Conservation (phyloP, 2,888 invertebrate species). For the Disparrhopalites patrizii region DNA sequence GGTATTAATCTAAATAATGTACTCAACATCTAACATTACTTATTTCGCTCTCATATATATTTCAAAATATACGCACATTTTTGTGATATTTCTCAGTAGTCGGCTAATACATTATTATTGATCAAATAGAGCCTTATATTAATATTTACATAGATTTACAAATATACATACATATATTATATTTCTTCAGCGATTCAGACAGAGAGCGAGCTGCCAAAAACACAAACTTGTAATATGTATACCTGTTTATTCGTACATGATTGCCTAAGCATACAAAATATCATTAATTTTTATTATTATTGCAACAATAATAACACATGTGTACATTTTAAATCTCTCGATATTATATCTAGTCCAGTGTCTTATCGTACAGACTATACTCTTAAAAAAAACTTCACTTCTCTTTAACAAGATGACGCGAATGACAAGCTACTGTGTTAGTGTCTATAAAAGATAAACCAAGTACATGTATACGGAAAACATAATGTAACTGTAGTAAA, state of each 20-base stretch:
- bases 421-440: too few relatives aligned
- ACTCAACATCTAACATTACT: not conserved
- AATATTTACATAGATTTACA: not conserved
- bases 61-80: conserved; percentile 20
- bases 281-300: not conserved
- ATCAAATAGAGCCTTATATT: not conserved
- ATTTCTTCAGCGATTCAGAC: not conserved
- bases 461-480: too few relatives aligned
- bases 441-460: too few relatives aligned
- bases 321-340: not conserved
- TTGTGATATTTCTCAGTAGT: conserved; percentile 17
- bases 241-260: conserved; percentile 5
- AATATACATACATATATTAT: not conserved
- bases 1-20: too few relatives aligned
- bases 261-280: not conserved
- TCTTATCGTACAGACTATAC: too few relatives aligned
- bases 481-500: too few relatives aligned
- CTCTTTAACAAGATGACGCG: too few relatives aligned
- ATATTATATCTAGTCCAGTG: not conserved
- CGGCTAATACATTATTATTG: not conserved
- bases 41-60: not conserved
- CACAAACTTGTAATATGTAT: not conserved
- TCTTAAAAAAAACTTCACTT: too few relatives aligned
- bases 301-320: not conserved
- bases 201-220: conserved; percentile 3